These are phyloP conservation scores for Morinoia aosen DNA, from an alignment of 2,888 invertebrate genomes.

Conservation along the genomic window DNA sequence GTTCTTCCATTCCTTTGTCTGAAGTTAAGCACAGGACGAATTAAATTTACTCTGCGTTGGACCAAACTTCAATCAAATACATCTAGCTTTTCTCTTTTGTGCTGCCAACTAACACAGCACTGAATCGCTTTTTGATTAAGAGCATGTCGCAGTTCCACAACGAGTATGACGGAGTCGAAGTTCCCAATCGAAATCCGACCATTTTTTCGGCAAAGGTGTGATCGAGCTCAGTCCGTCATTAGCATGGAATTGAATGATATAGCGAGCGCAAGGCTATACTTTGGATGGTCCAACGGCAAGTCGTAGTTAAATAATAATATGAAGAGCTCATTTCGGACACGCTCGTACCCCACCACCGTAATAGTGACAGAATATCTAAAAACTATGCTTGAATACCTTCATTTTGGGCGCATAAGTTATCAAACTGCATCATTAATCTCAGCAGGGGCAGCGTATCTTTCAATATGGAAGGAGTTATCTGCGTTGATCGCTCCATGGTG, in stretches of 20 bases:
- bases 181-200: too few relatives aligned
- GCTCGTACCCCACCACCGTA: not conserved
- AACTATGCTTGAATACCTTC: not conserved
- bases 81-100: too few relatives aligned
- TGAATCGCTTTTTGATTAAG: too few relatives aligned
- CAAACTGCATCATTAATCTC: not conserved
- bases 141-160: too few relatives aligned
- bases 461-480: not conserved
- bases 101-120: too few relatives aligned
- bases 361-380: not conserved
- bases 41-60: too few relatives aligned
- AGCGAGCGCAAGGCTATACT: not conserved
- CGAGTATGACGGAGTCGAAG: too few relatives aligned
- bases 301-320: not conserved
- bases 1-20: too few relatives aligned
- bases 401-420: not conserved
- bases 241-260: not conserved
- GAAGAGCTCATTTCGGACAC: not conserved
- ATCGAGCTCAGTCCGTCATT: too few relatives aligned
- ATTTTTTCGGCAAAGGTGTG: too few relatives aligned
- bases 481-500: not conserved
- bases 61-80: too few relatives aligned
- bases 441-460: not conserved
- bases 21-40: too few relatives aligned
- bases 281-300: not conserved